Percentiles rank a stretch among this genome's conserved stretches.
These are phyloP conservation scores for Tenodera sinensis DNA, from an alignment of 2,888 invertebrate species.

Conservation along the genomic window DNA sequence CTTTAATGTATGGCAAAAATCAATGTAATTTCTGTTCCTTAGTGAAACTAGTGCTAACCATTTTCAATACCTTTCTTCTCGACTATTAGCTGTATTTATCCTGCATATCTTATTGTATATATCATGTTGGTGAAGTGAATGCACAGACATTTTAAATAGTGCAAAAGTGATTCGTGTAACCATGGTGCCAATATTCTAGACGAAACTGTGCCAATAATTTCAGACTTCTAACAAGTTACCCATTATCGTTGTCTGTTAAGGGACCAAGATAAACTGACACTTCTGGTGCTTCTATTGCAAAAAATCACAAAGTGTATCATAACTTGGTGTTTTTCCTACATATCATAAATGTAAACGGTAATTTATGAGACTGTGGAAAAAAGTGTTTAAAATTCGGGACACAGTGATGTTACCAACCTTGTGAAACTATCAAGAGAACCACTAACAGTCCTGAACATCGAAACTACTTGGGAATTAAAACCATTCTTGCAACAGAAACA, in stretches of 20 bases:
- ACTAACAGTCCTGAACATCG: too few species aligned
- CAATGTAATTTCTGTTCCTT: background rate
- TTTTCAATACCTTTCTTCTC: background rate
- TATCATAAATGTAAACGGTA: background rate
- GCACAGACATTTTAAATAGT: too few species aligned
- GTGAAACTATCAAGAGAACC: too few species aligned
- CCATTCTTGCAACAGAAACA: too few species aligned
- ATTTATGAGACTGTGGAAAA: too few species aligned
- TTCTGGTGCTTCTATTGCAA: background rate
- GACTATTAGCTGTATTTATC: background rate
- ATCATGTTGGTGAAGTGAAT: background rate
- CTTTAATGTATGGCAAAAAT: background rate
- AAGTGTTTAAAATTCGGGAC: too few species aligned
- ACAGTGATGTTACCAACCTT: too few species aligned
- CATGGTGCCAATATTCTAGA: background rate
- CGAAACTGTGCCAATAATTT: background rate
- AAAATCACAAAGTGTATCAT: background rate
- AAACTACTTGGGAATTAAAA: too few species aligned
- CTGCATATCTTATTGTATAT: background rate
- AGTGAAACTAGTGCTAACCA: background rate
- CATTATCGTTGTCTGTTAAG: background rate
- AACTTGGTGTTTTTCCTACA: background rate
- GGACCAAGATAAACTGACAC: background rate
- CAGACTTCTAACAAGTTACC: background rate
- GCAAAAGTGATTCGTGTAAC: background rate